Percentiles rank a stretch among this genome's conserved stretches.
phyloP scores from a whole-genome alignment of 2,888 invertebrate genomes.

The Macrophya annulata region DNA sequence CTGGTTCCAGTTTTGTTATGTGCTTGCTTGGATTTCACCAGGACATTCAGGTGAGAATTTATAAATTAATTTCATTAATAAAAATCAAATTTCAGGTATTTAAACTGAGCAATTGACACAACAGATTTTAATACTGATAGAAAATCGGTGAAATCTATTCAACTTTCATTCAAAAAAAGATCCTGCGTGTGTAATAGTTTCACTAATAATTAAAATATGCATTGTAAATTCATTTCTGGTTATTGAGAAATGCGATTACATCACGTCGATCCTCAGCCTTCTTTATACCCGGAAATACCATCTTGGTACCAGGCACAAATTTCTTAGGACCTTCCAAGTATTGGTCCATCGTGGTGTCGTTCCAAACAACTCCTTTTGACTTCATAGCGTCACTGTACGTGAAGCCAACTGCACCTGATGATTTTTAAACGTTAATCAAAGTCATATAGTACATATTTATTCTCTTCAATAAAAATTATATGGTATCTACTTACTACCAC shows the following conservation, averaged over 20 bases:
- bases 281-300: conserved; percentile 88
- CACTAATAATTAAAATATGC: not conserved
- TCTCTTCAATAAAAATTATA: not conserved
- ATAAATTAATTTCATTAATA: not conserved
- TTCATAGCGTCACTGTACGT: conserved; percentile 85
- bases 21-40: conserved; percentile 89
- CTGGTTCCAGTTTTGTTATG: conserved; percentile 91
- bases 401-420: conserved; percentile 79
- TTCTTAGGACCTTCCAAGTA: conserved; percentile 88
- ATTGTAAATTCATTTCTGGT: conserved; percentile 64
- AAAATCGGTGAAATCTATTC: not conserved
- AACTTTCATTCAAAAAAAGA: not conserved
- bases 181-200: not conserved
- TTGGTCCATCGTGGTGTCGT: conserved; percentile 83
- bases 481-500: conserved; percentile 67
- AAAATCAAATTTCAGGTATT: not conserved
- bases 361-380: conserved; percentile 85
- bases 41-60: conserved; percentile 82
- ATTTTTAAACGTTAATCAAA: not conserved
- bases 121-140: not conserved
- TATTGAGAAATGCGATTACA: conserved; percentile 85
- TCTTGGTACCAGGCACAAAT: conserved; percentile 89
- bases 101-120: not conserved
- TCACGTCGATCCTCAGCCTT: conserved; percentile 85
- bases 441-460: not conserved